These are phyloP conservation scores for Takifugu bimaculatus DNA, from an alignment of 2,113 vertebrate species.

Conservation along the genomic window DNA sequence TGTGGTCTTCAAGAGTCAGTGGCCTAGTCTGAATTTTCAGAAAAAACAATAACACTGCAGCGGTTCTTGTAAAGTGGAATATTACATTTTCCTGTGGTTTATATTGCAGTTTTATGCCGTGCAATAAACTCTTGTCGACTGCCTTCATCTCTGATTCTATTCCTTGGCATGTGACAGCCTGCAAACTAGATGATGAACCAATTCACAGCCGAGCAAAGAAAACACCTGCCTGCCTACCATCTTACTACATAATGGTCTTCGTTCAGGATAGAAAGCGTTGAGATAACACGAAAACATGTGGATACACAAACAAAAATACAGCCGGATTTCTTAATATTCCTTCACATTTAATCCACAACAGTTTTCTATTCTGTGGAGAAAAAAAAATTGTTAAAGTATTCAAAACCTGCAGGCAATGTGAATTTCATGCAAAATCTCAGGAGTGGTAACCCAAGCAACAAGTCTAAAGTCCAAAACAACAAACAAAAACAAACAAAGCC, in stretches of 20 bases:
- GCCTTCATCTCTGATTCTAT: not conserved
- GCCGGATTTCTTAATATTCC: constrained; percentile 11
- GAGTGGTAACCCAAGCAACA: constrained; percentile 13
- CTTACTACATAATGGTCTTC: constrained; percentile 18
- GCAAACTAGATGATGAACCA: constrained; percentile 32
- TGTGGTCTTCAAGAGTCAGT: no score
- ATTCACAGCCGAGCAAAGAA: constrained; percentile 28
- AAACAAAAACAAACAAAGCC: constrained; percentile 11
- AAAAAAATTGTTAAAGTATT: not conserved
- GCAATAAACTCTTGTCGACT: constrained; percentile 6
- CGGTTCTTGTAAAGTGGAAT: not conserved
- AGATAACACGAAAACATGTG: not conserved
- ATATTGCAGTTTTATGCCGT: constrained; percentile 8
- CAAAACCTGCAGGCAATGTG: not conserved
- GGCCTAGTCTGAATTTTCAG: no score
- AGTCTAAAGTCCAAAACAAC: not conserved
- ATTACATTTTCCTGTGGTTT: not conserved
- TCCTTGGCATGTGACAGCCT: constrained; percentile 6
- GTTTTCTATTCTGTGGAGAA: not conserved
- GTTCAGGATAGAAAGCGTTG: constrained; percentile 6
- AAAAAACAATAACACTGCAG: no score
- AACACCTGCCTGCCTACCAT: constrained; percentile 29
- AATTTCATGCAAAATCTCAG: not conserved
- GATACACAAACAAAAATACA: constrained; percentile 18
- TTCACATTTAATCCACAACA: constrained; percentile 28